phyloP scores from a whole-genome alignment of 2,888 invertebrate species.

The Erebia palarica region DNA sequence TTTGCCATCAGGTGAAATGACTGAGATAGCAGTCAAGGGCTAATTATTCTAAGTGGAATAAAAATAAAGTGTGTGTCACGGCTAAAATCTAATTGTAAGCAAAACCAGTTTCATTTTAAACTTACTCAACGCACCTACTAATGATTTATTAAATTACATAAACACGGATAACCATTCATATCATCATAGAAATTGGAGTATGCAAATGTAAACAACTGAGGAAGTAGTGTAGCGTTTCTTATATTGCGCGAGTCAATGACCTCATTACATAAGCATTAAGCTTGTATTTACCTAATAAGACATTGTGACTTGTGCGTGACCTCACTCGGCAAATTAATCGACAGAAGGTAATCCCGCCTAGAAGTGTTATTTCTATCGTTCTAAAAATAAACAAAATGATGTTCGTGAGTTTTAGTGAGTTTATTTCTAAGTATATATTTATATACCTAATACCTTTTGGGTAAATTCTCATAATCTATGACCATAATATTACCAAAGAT shows the following conservation, averaged over 20 bases:
- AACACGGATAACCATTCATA: slow-evolving; percentile 12
- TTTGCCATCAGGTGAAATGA: too few species aligned
- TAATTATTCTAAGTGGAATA: too few species aligned
- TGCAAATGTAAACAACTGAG: slow-evolving; percentile 21
- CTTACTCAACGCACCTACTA: neutral
- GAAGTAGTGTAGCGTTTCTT: slow-evolving; percentile 8
- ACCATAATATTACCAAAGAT: neutral
- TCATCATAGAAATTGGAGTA: slow-evolving; percentile 20
- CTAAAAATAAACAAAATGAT: neutral
- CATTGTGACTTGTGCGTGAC: slow-evolving; percentile 7
- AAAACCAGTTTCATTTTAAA: neutral
- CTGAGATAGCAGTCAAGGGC: too few species aligned
- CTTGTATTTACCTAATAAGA: slow-evolving; percentile 32
- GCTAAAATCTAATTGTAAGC: neutral
- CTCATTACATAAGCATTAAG: slow-evolving; percentile 44
- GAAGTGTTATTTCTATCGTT: neutral
- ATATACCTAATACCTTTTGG: too few species aligned
- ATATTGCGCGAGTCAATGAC: slow-evolving; percentile 34
- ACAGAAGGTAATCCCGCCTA: slow-evolving; percentile 11
- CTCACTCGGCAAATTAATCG: slow-evolving; percentile 15
- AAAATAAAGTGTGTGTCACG: neutral
- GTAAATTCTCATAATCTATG: too few species aligned
- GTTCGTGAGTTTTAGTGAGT: too few species aligned
- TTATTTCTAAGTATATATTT: too few species aligned
- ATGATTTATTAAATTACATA: slow-evolving; percentile 2